Evolutionary conservation across 2,888 invertebrate genomes (phyloP), one percentile per base, ranked within the genome.

Genomic region (Aporophyla nigra): DNA sequence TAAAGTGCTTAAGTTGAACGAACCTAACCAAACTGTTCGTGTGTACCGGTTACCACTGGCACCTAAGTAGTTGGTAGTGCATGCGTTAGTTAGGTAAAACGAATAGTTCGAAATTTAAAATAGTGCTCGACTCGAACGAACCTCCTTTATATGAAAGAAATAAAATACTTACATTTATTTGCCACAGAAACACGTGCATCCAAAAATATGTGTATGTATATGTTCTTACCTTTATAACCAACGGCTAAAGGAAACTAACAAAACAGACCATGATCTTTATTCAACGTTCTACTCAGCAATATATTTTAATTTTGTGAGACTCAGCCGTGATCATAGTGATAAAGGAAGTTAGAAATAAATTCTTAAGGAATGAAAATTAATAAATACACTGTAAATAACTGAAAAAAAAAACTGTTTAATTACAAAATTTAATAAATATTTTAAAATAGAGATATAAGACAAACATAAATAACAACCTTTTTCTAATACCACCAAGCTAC

Each of bases 1-100:
- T n/a, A n/a, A n/a, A 69, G 1, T n/a, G 1, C 7, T 1, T 14
- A 7, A 14, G 5, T 24, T 59, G 6, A 43, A n/a, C 12, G 5
- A 70, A 70, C n/a, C 2, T 16, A n/a, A n/a, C 70, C 87, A 88
- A 87, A 87, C 66, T 59, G 54, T 62, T 19, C 43, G 51, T 69
- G 74, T 77, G 76, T 82, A 80, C 72, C 69, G 40, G 70, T 51
- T 76, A 80, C 27, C 65, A 76, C 62, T 61, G n/a, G 77, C 12
- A 46, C 43, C 43, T 46, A 46, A 10, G 43, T 76, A 74, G 56
- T 46, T 58, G 66, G 77, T 74, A 46, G 59, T 59, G 70, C 73
- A 71, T 69, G 53, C n/a, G 43, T 46, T 40, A 14, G 10, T 16
- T 24, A 62, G 7, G 5, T 51, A 49, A 10, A n/a, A 43, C 2